Conservation (phyloP, 2,888 invertebrate genomes). For the Tetropium fuscum region DNA sequence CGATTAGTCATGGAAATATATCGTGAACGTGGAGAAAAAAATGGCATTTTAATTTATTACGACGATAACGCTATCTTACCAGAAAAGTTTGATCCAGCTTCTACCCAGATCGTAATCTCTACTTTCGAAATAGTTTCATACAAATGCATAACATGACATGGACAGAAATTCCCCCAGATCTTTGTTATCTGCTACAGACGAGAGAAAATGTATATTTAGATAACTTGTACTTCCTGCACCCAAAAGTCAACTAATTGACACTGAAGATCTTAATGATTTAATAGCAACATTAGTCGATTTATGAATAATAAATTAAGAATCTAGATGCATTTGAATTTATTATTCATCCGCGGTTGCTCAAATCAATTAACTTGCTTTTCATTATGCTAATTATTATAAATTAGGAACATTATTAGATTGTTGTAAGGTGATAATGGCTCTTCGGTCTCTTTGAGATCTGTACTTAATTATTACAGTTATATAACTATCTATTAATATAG, state of each 20-base stretch:
- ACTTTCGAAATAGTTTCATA: too few relatives aligned
- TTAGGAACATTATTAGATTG: constrained; percentile 6
- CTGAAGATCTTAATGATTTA: constrained; percentile 3
- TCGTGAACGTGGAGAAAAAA: too few relatives aligned
- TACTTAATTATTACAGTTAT: background rate
- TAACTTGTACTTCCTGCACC: background rate
- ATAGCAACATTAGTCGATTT: background rate
- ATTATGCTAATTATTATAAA: constrained; percentile 22
- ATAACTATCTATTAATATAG: too few relatives aligned
- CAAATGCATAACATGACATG: too few relatives aligned
- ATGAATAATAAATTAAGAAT: constrained; percentile 11
- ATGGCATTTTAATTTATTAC: too few relatives aligned
- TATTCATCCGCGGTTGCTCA: background rate
- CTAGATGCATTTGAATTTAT: constrained; percentile 16
- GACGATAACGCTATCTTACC: too few relatives aligned
- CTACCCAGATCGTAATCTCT: too few relatives aligned
- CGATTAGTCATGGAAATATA: too few relatives aligned
- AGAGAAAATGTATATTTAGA: constrained; percentile 5
- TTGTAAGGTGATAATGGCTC: constrained; percentile 9
- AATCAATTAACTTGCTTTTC: constrained; percentile 4
- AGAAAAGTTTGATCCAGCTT: too few relatives aligned
- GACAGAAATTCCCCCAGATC: background rate
- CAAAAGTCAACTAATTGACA: constrained; percentile 15
- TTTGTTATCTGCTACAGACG: background rate
- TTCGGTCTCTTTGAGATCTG: constrained; percentile 2